Base-by-base conservation (phyloP, 2,888 invertebrate species). In the Amblyjoppa fuscipennis region DNA sequence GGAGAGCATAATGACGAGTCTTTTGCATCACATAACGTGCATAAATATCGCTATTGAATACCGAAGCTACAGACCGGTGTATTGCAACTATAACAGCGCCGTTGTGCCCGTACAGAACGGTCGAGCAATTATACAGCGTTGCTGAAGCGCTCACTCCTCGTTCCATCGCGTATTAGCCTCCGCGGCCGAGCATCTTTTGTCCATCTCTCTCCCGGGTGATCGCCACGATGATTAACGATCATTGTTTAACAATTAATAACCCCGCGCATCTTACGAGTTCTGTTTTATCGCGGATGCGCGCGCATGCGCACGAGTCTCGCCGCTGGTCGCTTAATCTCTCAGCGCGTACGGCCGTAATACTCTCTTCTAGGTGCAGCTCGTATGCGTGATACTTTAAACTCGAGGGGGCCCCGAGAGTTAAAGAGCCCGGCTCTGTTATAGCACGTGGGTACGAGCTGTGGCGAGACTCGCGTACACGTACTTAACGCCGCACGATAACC, bases 161-260 rank as follows among this genome's bases (percentile, higher is more conserved):
- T 61, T 74, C 38, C 73, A 70, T 80, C 53, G 76, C 76, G 68
- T 84, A 84, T 81, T 74, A 81, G 68, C 68, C 64, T 73, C 70
- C 45, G 53, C 25, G 34, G 49, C 56, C 61, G 51, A 69, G 77
- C 77, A 20, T 20, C 20, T 41, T 68, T 73, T 69, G 28, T 73
- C 56, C 51, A 20, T 70, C 49, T 45, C n/a, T 38, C 79, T 41
- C 41, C 3, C 68, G 68, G 6, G 38, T 38, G 82, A 76, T 83
- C 73, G 73, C 74, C 49, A 53, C 77, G 74, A 88, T 88, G 88
- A 88, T 88, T 88, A 87, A 88, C 86, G 88, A 88, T 87, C 87
- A 88, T 88, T 88, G 88, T 87, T 88, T 88, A 82, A 83, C 84
- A 88, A 88, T 88, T 88, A 87, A 88, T 88, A 88, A 88, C 77